A percentile compares a stretch with the other conserved stretches of the same genome.
phyloP scores from a whole-genome alignment of 2,113 vertebrate genomes.

The Himantopus leucocephalus region DNA sequence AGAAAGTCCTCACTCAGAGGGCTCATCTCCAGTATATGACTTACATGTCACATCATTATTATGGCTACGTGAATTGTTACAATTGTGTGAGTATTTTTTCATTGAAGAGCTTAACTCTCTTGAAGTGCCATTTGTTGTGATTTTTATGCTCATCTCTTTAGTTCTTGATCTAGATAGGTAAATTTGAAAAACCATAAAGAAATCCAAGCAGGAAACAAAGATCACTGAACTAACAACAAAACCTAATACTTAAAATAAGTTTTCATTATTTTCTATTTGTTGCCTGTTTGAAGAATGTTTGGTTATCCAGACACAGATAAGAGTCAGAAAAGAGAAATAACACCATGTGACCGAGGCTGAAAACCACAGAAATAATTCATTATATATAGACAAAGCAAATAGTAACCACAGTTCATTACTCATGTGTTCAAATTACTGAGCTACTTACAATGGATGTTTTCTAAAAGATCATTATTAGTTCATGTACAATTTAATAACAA shows the following conservation, averaged over 20 bases:
- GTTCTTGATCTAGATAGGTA: not conserved
- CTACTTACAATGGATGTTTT: not conserved
- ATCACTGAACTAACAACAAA: not conserved
- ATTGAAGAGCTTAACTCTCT: not conserved
- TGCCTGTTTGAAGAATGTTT: not conserved
- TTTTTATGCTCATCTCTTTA: not conserved
- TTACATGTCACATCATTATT: not conserved
- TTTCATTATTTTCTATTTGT: not conserved
- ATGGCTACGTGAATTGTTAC: not conserved
- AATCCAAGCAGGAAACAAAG: not conserved
- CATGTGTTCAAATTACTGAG: not conserved
- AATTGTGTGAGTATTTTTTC: not conserved
- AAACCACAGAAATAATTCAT: not conserved
- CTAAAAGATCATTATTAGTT: not conserved
- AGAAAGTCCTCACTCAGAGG: not conserved
- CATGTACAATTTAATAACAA: not conserved
- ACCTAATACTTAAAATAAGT: not conserved
- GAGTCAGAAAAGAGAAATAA: not conserved
- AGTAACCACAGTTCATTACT: not conserved
- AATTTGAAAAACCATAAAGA: not conserved
- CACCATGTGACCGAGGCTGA: not conserved
- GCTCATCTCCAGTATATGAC: not conserved
- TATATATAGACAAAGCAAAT: not conserved
- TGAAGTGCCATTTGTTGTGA: not conserved
- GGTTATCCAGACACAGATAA: not conserved